These are phyloP conservation scores for Pantala flavescens DNA, from an alignment of 1,140 invertebrate species.

Conservation along the genomic window DNA sequence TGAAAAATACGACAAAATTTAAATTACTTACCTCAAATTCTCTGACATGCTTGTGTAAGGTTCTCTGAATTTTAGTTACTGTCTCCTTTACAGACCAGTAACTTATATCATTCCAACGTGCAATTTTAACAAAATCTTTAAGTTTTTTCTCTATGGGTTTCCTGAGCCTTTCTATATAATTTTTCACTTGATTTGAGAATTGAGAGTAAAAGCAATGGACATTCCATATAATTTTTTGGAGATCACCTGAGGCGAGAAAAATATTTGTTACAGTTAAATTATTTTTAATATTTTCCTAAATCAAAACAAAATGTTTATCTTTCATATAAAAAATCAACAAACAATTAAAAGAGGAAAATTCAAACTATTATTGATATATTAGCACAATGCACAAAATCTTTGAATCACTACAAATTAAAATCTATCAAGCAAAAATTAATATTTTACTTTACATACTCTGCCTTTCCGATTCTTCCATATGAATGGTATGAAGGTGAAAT, in stretches of 20 bases:
- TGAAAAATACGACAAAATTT: too few species aligned
- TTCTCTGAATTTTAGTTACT: constrained; percentile 77
- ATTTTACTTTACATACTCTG: constrained; percentile 29
- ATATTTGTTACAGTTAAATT: too few species aligned
- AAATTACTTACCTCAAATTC: constrained; percentile 49
- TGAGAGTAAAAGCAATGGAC: constrained; percentile 75
- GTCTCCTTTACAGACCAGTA: constrained; percentile 87
- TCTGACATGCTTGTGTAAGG: constrained; percentile 73
- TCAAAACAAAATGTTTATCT: too few species aligned
- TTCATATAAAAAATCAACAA: too few species aligned
- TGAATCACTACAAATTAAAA: too few species aligned
- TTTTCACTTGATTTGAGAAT: constrained; percentile 53
- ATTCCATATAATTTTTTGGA: constrained; percentile 71
- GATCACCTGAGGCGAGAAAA: constrained; percentile 33
- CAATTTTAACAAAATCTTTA: constrained; percentile 89
- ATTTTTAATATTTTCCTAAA: too few species aligned
- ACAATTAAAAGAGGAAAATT: too few species aligned
- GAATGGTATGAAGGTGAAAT: constrained; percentile 63
- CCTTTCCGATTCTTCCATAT: constrained; percentile 36
- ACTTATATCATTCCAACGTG: constrained; percentile 90
- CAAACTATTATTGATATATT: too few species aligned
- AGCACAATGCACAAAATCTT: too few species aligned
- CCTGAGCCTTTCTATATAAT: constrained; percentile 52
- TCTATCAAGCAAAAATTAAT: background rate
- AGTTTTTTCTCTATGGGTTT: constrained; percentile 83